Base-by-base conservation (phyloP, 2,113 vertebrate species). In the Apistogramma diplotaenia region DNA sequence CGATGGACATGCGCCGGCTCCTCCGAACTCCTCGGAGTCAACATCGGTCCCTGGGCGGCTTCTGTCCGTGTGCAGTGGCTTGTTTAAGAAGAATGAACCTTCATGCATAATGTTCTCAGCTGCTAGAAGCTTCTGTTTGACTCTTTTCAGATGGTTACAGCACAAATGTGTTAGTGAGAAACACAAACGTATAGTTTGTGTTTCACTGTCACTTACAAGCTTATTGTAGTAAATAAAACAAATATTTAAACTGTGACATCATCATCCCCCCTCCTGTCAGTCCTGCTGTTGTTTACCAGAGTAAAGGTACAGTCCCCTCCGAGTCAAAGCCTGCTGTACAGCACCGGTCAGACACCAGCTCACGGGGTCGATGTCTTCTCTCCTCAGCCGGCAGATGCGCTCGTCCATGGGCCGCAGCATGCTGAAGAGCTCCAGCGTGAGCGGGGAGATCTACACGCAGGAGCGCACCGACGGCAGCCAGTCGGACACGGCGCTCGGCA, bases 391-490 rank as follows among this genome's bases (percentile, higher is more conserved):
- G 93, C 96, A 97, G 94, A 95, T 98, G 94, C 96, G 97, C 5
- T 90, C 96, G 1, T 89, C 96, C 15, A 95, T 96, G 78, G 97
- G 97, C 93, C 97, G 96, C 94, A 97, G 83, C 92, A 97, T 99
- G 95, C 94, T 93, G 75, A 99, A 99, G 95, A 99, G 98, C 96
- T 99, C 97, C 94, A 99, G 98, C 62, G 95, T 99, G 83, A 98
- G 98, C 62, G 97, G 97, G 43, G 98, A 99, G 92, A 97, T 99
- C 60, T 99, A 98, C 91, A 95, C 95, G 12, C 94, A 97, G 91
- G 98, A 99, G 89, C 97, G 96, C 87, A 98, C 96, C 7, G 98
- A 99, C 0, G 98, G 98, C 92, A 99, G 98, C 92, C 98, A 99
- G 87, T 99, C 98, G 0, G 98, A 99, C 95, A 99, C 98, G 0